Conservation (phyloP, 1,140 invertebrate genomes). For the Acromyrmex charruanus region DNA sequence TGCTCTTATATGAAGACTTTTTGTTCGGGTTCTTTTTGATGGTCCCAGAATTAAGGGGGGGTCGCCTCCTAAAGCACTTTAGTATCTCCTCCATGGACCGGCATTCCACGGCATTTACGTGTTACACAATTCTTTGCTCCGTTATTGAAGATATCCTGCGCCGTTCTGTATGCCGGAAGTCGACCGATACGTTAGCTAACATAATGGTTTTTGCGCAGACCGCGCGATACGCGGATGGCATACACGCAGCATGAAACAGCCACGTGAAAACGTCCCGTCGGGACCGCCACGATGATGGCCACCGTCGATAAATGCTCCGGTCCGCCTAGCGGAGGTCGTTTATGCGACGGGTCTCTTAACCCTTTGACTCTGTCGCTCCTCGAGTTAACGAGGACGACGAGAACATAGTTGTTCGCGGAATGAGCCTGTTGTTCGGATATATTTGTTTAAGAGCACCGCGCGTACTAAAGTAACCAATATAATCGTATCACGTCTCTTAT, state of each 20-base stretch:
- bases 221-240: not conserved
- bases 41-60: not conserved
- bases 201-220: conserved; percentile 4
- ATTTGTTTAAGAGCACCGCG: conserved; percentile 31
- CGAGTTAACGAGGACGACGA: conserved; percentile 55
- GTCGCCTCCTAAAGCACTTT: not conserved
- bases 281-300: conserved; percentile 27
- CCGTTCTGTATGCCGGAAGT: conserved; percentile 53
- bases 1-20: not conserved
- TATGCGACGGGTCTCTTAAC: conserved; percentile 58
- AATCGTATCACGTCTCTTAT: not conserved
- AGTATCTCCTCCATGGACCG: not conserved
- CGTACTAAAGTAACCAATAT: not conserved
- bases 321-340: conserved; percentile 29
- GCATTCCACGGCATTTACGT: conserved; percentile 21
- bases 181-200: conserved; percentile 24
- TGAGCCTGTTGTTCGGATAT: conserved; percentile 41
- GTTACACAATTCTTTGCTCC: conserved; percentile 57
- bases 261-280: conserved; percentile 30
- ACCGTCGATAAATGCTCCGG: conserved; percentile 32
- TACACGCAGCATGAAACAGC: conserved; percentile 5
- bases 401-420: conserved; percentile 49
- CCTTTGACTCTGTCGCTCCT: conserved; percentile 52
- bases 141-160: conserved; percentile 44
- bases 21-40: not conserved